Evolutionary conservation across 2,888 invertebrate species (phyloP), one percentile per base, ranked within the genome.

Genomic region (Drosophila phalerata): DNA sequence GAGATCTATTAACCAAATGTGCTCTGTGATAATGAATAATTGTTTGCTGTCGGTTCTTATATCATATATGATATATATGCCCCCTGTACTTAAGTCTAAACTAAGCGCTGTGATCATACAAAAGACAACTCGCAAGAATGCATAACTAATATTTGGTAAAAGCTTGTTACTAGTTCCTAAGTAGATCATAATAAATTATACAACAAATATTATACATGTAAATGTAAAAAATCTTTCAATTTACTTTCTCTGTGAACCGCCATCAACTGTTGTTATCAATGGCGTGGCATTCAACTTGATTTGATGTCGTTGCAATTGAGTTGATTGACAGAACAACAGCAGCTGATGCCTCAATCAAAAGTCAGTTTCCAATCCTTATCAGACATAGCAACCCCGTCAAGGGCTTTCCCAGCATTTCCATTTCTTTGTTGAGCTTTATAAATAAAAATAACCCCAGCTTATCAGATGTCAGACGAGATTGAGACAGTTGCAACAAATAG

Each of bases 21-120:
- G 88, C 71, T 76, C 85, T 85, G 85, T 89, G 89, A 85, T 85
- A 85, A 70, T 80, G 87, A 85, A 69, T 78, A 89, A 70, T 62
- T 82, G 71, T 62, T 62, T 80, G 80, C 63, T 80, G 79, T 64
- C 63, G 45, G 30, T 38, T 34, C 6, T 10, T 28, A 45, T 53
- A 63, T 37, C n/a, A 42, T 45, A 32, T 8, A 28, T 28, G 6
- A 5, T 28, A 28, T 28, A 28, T 47, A 45, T 25, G 10, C 34
- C 37, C 60, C 30, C 45, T 42, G 73, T 81, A 81, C 77, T 68
- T 85, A 75, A 71, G 68, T 53, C 63, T 65, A 47, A 76, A 69
- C 78, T 73, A 76, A 76, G 73, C 76, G 87, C 84, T 85, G 84
- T 85, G 84, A 85, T 88, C 81, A 73, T 68, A 68, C 47, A 68